A percentile compares a stretch with the other conserved stretches of the same genome.
phyloP scores from a whole-genome alignment of 2,113 vertebrate species.

The Nettapus auritus region DNA sequence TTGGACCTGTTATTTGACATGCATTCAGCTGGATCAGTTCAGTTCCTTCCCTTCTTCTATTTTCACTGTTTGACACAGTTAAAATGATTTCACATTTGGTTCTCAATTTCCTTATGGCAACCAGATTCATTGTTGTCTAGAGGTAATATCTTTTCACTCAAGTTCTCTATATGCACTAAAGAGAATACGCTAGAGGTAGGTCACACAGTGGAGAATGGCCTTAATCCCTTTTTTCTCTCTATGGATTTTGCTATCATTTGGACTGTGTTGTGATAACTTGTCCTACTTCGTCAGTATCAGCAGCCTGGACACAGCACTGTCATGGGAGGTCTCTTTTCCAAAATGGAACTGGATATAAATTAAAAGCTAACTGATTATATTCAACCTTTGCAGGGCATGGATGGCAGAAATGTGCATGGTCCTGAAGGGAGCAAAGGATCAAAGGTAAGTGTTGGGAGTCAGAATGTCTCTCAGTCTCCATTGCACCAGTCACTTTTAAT shows the following conservation, averaged over 20 bases:
- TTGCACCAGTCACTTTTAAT: not conserved
- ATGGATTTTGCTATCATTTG: not conserved
- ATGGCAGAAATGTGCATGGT: constrained; percentile 77
- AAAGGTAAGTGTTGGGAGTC: constrained; percentile 70
- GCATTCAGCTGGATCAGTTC: not conserved
- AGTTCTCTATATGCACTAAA: not conserved
- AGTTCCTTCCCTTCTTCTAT: not conserved
- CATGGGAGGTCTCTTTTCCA: not conserved
- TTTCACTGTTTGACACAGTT: not conserved
- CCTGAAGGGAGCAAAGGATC: constrained; percentile 75
- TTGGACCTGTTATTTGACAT: not conserved
- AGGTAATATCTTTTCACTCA: not conserved
- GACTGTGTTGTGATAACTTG: not conserved
- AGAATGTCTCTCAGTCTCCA: not conserved
- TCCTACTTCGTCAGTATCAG: not conserved
- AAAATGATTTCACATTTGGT: not conserved
- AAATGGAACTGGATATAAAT: not conserved
- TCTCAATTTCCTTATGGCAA: not conserved
- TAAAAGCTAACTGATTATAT: not conserved
- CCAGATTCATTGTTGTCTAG: not conserved
- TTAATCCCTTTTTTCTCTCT: not conserved
- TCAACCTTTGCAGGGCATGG: constrained; percentile 59
- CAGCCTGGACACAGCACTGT: not conserved
- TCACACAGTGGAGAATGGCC: not conserved
- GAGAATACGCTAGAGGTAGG: not conserved